Percentiles rank a stretch among this genome's conserved stretches.
Evolutionary conservation across 1,140 invertebrate genomes (phyloP).

Genomic region (Teleopsis dalmanni): DNA sequence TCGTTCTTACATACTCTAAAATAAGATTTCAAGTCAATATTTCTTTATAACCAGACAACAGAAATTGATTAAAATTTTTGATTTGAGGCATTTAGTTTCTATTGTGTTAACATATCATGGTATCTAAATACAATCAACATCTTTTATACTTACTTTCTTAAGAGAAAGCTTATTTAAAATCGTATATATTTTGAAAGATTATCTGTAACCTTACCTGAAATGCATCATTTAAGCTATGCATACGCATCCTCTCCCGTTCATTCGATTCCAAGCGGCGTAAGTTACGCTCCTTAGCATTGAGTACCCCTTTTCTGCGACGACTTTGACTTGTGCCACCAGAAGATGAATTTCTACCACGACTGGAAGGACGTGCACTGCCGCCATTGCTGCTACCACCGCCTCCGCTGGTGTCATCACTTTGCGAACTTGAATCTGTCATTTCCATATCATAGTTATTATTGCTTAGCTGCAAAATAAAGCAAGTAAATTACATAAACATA

Average conservation of each 20-base stretch:
- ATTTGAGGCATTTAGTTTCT: background rate
- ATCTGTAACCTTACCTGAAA: slow-evolving; percentile 63
- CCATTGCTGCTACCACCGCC: slow-evolving; percentile 42
- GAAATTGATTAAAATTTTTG: no score
- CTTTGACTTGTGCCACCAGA: slow-evolving; percentile 20
- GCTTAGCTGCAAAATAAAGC: slow-evolving; percentile 27
- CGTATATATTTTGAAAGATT: slow-evolving; percentile 3
- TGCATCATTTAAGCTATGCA: slow-evolving; percentile 83
- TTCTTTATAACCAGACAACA: no score
- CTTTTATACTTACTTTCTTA: background rate
- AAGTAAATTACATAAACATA: background rate
- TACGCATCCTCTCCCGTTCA: slow-evolving; percentile 77
- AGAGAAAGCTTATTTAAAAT: background rate
- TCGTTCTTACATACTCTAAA: no score
- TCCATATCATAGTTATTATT: slow-evolving; percentile 43
- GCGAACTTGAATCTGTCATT: slow-evolving; percentile 44
- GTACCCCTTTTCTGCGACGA: slow-evolving; percentile 58
- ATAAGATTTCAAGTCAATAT: no score
- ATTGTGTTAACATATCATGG: no score
- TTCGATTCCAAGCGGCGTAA: slow-evolving; percentile 76
- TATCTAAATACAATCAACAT: no score
- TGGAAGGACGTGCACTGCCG: slow-evolving; percentile 24
- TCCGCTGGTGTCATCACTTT: slow-evolving; percentile 43
- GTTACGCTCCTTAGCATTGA: slow-evolving; percentile 73
- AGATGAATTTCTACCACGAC: slow-evolving; percentile 22